Evolutionary conservation across 2,113 vertebrate species (phyloP).

Genomic region (Sialia sialis): DNA sequence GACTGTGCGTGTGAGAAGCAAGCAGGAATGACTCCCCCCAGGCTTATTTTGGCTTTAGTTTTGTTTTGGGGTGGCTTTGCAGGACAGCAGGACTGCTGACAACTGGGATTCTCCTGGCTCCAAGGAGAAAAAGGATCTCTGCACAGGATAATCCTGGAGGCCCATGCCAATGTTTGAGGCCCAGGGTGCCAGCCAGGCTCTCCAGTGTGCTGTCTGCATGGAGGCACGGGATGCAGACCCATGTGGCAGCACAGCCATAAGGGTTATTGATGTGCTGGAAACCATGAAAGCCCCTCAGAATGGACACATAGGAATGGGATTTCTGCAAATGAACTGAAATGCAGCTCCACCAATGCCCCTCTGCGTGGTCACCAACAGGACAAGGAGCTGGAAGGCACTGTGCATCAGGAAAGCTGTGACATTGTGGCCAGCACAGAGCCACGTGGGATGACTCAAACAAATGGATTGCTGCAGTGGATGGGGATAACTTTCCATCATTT

Average conservation of each 20-base stretch:
- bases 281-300: not conserved
- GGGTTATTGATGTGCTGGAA: not conserved
- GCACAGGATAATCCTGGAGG: rapidly evolving
- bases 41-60: not conserved
- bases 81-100: not conserved
- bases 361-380: not conserved
- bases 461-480: not conserved
- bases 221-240: not conserved
- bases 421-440: not conserved
- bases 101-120: not conserved
- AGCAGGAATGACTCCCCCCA: not conserved
- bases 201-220: not conserved
- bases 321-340: not conserved
- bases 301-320: rapidly evolving
- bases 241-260: not conserved
- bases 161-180: not conserved
- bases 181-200: not conserved
- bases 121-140: not conserved
- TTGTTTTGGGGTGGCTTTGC: not conserved
- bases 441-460: not conserved
- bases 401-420: not conserved
- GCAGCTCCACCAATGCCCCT: not conserved
- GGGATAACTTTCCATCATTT: not conserved
- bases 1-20: not conserved
- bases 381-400: not conserved